These are phyloP conservation scores for Solen grandis DNA, from an alignment of 1,140 invertebrate species.

Conservation along the genomic window DNA sequence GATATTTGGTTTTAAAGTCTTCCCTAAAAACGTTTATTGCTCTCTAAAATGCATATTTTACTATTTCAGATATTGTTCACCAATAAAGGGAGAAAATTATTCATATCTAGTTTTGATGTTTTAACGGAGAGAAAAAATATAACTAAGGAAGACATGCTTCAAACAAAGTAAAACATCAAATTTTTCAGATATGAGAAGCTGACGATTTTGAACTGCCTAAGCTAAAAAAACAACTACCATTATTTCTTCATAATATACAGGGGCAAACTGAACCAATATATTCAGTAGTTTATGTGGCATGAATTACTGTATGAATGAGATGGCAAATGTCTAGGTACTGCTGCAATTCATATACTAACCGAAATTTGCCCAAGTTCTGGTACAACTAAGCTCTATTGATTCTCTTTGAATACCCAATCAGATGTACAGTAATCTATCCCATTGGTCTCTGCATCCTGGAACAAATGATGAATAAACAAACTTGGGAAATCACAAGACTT, in stretches of 20 bases:
- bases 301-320: constrained; percentile 19
- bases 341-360: constrained; percentile 22
- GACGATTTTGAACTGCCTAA: constrained; percentile 20
- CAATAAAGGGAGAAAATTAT: too few relatives aligned
- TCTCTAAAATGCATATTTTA: too few relatives aligned
- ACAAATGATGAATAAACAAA: constrained; percentile 36
- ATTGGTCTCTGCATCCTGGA: constrained; percentile 36
- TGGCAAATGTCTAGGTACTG: constrained; percentile 35
- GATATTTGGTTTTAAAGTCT: too few relatives aligned
- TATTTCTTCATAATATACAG: constrained; percentile 23
- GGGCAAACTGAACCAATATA: constrained; percentile 11
- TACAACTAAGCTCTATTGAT: constrained; percentile 42
- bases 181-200: constrained; percentile 23
- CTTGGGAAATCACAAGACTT: constrained; percentile 18
- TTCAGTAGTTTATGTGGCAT: constrained; percentile 18
- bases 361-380: constrained; percentile 28
- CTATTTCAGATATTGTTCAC: too few relatives aligned
- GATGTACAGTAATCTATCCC: constrained; percentile 36
- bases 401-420: constrained; percentile 31
- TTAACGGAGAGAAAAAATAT: too few relatives aligned
- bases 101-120: too few relatives aligned
- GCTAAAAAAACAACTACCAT: constrained; percentile 20
- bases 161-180: constrained; percentile 30
- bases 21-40: too few relatives aligned
- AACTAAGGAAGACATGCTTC: constrained; percentile 20